Evolutionary conservation across 2,113 vertebrate genomes (phyloP).

Genomic region (Aldabrachelys gigantea): DNA sequence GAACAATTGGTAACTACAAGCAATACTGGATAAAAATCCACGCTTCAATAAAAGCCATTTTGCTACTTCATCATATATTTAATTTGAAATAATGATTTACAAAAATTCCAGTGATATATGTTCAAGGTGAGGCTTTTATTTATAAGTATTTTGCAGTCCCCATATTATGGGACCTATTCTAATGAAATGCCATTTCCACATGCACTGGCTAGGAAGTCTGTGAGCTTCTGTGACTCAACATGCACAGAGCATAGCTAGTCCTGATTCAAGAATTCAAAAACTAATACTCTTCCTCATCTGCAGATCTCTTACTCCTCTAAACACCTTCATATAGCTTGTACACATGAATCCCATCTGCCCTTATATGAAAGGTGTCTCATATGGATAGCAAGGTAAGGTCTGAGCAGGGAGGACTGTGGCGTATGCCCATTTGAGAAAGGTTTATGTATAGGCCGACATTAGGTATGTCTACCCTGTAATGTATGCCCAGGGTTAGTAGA

Average conservation of each 20-base stretch:
- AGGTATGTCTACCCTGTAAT: neutral
- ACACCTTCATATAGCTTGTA: neutral
- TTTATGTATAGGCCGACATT: neutral
- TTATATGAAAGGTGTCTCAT: neutral
- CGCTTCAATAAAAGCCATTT: neutral
- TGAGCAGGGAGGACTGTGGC: neutral
- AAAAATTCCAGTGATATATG: accelerated
- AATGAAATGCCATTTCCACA: neutral
- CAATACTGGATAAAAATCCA: neutral
- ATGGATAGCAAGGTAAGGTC: neutral
- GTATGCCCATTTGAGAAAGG: neutral
- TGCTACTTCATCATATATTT: neutral
- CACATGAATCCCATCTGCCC: neutral
- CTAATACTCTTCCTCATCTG: neutral
- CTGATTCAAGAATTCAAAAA: neutral
- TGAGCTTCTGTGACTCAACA: neutral
- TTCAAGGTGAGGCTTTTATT: neutral
- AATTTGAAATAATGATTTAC: neutral
- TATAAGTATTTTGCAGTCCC: neutral
- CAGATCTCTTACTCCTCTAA: neutral
- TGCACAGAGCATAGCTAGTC: neutral
- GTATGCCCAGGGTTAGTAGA: neutral
- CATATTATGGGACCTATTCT: neutral
- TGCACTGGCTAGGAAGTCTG: neutral
- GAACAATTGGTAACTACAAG: conserved; percentile 36